Evolutionary conservation across 2,113 vertebrate species (phyloP).

Genomic region (Axis porcinus): DNA sequence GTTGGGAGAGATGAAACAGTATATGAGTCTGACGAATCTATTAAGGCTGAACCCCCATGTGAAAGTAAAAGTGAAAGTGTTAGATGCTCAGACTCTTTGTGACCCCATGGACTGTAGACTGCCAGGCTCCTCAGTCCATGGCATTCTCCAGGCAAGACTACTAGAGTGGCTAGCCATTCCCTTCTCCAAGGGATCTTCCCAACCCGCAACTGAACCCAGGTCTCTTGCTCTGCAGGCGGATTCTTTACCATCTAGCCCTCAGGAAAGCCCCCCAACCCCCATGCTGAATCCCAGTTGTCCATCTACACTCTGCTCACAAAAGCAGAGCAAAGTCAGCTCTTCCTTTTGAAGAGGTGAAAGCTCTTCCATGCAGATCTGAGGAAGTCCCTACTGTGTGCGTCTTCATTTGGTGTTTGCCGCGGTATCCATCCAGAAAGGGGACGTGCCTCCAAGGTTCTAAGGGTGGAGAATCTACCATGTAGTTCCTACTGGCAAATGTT

Average conservation of each 20-base stretch:
- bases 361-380: neutral
- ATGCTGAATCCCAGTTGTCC: neutral
- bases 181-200: neutral
- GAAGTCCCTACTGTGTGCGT: neutral
- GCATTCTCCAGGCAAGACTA: neutral
- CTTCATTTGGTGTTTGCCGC: neutral
- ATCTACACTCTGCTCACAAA: neutral
- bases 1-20: neutral
- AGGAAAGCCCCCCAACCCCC: neutral
- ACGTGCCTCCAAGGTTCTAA: neutral
- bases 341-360: neutral
- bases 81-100: neutral
- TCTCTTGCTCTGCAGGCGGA: neutral
- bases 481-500: neutral
- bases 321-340: neutral
- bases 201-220: neutral
- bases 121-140: neutral
- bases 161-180: neutral
- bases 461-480: neutral
- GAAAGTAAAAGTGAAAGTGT: neutral
- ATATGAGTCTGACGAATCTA: neutral
- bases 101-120: neutral
- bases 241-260: neutral
- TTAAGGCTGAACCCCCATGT: neutral
- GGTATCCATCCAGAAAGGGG: neutral